Evolutionary conservation across 1,140 invertebrate genomes (phyloP), one percentile per base, ranked within the genome.

Genomic region (Geopemphigus sp.): DNA sequence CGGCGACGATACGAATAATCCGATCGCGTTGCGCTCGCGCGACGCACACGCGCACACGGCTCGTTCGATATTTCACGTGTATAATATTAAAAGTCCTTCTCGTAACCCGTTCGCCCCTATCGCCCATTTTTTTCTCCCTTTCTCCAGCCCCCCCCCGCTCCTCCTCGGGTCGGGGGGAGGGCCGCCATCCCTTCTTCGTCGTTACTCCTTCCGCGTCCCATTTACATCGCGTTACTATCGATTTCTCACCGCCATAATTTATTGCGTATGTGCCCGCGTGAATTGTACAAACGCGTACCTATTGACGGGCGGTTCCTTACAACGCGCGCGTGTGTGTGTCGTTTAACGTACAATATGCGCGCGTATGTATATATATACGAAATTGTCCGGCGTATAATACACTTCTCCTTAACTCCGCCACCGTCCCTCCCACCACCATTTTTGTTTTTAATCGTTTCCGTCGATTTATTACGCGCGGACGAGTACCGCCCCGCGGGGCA

Each of bases 401-500:
- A 29, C 8, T 39, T 11, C 1, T 11, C 39, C 39, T 45, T 61
- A 26, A 14, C 29, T 26, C 61, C 61, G 5, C 32, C 24, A 32
- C 19, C 39, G 29, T 32, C 32, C 63, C 63, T n/a, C n/a, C n/a
- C n/a, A n/a, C n/a, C n/a, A n/a, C n/a, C n/a, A n/a, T 45, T 66
- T 64, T 66, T 66, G 63, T 66, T 66, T 66, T 66, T 66, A 66
- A 66, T 66, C 63, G 63, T 32, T 66, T 66, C n/a, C 63, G 45
- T 66, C 32, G 63, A 66, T 66, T 66, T 66, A 66, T 45, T 66
- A 66, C 8, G 45, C 63, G 63, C 19, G 24, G 10, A 6, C 10
- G 56, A n/a, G 0, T 14, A 22, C 57, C 4, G 24, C 26, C 59
- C 17, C 29, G 5, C n/a, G 5, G 10, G 63, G 19, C 19, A 22